phyloP scores from a whole-genome alignment of 2,888 invertebrate genomes.

The Mimumesa dahlbomi region DNA sequence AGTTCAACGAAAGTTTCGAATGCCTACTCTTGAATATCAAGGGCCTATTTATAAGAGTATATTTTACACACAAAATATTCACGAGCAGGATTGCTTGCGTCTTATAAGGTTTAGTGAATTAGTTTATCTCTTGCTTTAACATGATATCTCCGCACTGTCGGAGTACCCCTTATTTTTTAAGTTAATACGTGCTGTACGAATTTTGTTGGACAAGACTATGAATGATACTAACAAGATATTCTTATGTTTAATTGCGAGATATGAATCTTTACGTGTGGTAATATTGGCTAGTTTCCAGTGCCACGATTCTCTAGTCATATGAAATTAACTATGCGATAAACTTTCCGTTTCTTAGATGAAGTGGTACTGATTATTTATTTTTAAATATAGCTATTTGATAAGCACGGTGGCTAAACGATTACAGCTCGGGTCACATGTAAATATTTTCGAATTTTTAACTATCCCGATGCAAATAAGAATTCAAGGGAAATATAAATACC shows the following conservation, averaged over 20 bases:
- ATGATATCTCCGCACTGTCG: too few relatives aligned
- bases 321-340: slow-evolving; percentile 60
- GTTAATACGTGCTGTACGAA: not conserved
- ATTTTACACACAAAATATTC: slow-evolving; percentile 23
- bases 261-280: slow-evolving; percentile 21
- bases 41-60: slow-evolving; percentile 54
- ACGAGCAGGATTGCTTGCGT: not conserved
- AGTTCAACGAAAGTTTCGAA: slow-evolving; percentile 57
- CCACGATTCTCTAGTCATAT: slow-evolving; percentile 68
- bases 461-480: slow-evolving; percentile 29
- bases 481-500: not conserved
- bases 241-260: slow-evolving; percentile 13
- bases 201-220: not conserved
- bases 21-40: slow-evolving; percentile 54
- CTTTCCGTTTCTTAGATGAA: slow-evolving; percentile 8
- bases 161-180: too few relatives aligned
- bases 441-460: slow-evolving; percentile 16
- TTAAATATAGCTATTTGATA: slow-evolving; percentile 29
- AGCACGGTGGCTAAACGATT: slow-evolving; percentile 45
- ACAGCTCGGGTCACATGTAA: slow-evolving; percentile 19
- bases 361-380: slow-evolving; percentile 27
- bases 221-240: slow-evolving; percentile 1
- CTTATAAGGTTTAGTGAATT: too few relatives aligned
- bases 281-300: slow-evolving; percentile 40
- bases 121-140: too few relatives aligned